Evolutionary conservation across 2,113 vertebrate species (phyloP).

Genomic region (Gasterosteus aculeatus): DNA sequence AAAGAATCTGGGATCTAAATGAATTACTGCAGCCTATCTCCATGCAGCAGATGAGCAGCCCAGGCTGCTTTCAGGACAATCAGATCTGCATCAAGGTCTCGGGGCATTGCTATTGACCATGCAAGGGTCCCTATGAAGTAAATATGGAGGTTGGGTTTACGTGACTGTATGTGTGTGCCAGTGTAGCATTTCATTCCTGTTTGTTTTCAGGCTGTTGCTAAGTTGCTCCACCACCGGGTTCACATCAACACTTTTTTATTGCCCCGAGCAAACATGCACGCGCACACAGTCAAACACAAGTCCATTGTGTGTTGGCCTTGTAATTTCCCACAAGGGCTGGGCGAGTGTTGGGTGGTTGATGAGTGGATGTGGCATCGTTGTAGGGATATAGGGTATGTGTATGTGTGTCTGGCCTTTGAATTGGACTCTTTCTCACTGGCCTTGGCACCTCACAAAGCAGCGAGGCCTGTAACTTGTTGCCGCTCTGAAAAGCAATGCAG

Average conservation of each 20-base stretch:
- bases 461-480: conserved; percentile 10
- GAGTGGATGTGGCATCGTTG: conserved; percentile 19
- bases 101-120: conserved; percentile 64
- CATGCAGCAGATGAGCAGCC: conserved; percentile 62
- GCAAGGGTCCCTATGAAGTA: conserved; percentile 46
- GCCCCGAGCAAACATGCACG: background rate
- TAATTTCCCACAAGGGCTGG: conserved; percentile 49
- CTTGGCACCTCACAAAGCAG: conserved; percentile 15
- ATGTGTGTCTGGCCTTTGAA: conserved; percentile 38
- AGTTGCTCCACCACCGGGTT: conserved; percentile 45
- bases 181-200: conserved; percentile 35
- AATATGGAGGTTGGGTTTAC: conserved; percentile 43
- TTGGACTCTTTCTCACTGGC: background rate
- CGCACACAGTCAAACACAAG: conserved; percentile 10
- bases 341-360: conserved; percentile 30
- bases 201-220: conserved; percentile 55
- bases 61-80: conserved; percentile 59
- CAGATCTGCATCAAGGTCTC: conserved; percentile 72
- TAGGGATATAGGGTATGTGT: background rate
- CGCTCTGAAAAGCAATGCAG: conserved; percentile 9
- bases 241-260: conserved; percentile 59
- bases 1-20: conserved; percentile 67
- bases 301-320: conserved; percentile 29
- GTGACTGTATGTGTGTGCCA: conserved; percentile 6
- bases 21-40: conserved; percentile 70